Percentiles rank a stretch among this genome's conserved stretches.
These are phyloP conservation scores for Calameuta idolon DNA, from an alignment of 2,888 invertebrate species.

Conservation along the genomic window DNA sequence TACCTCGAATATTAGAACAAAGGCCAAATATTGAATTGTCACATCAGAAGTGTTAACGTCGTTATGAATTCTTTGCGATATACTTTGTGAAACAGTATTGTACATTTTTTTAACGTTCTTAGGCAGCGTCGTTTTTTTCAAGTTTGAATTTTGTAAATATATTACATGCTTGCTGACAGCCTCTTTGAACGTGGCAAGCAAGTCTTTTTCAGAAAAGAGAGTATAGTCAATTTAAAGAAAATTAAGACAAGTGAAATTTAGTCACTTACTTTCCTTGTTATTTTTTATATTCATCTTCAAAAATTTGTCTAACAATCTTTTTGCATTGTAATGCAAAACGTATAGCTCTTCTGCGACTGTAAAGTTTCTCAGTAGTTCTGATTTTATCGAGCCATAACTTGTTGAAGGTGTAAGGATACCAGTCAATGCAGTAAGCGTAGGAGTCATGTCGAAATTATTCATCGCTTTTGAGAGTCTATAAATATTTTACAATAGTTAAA, in stretches of 20 bases:
- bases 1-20: constrained; percentile 17
- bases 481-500: neutral
- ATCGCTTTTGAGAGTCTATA: constrained; percentile 3
- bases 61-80: constrained; percentile 13
- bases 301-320: neutral
- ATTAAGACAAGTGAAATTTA: neutral
- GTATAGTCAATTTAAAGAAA: neutral
- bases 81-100: neutral
- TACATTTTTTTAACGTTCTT: neutral
- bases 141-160: neutral
- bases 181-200: neutral
- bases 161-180: neutral
- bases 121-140: neutral
- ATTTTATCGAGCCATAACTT: constrained; percentile 1
- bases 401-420: constrained; percentile 14
- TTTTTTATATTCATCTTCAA: neutral
- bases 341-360: constrained; percentile 6
- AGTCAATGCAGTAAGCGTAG: constrained; percentile 12
- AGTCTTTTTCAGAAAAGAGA: neutral
- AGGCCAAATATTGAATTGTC: constrained; percentile 17
- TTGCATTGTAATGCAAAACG: constrained; percentile 16
- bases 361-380: neutral
- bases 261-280: neutral
- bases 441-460: constrained; percentile 8
- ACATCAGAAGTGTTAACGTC: constrained; percentile 13